Percentiles rank a stretch among this genome's conserved stretches.
These are phyloP conservation scores for Halocynthia roretzi DNA, from an alignment of 23 tunicate genomes.

Conservation along the genomic window DNA sequence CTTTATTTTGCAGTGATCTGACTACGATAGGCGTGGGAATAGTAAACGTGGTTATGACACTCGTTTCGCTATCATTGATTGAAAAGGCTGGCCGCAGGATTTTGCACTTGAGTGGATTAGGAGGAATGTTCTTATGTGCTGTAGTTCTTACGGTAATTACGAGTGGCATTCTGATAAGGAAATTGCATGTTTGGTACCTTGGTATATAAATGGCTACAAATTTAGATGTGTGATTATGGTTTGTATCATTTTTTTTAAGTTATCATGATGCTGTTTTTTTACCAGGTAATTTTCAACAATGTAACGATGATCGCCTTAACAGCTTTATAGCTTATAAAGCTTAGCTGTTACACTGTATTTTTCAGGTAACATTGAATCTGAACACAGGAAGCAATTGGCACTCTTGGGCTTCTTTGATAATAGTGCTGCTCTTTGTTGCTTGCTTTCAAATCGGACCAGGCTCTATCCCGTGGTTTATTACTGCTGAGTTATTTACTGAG, in stretches of 20 bases:
- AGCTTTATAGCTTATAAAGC: no score
- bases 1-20: slow-evolving; percentile 36
- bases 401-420: slow-evolving; percentile 51
- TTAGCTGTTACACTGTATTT: background rate
- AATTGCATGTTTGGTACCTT: no score
- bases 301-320: no score
- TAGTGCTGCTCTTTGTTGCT: slow-evolving; percentile 70
- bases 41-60: slow-evolving; percentile 85
- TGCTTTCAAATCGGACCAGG: slow-evolving; percentile 98
- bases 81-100: slow-evolving; percentile 78
- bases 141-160: slow-evolving; percentile 51
- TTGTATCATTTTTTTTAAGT: no score
- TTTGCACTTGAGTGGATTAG: slow-evolving; percentile 80
- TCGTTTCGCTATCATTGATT: slow-evolving; percentile 52
- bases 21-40: slow-evolving; percentile 82
- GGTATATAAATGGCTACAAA: no score
- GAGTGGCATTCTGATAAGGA: no score
- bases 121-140: slow-evolving; percentile 74
- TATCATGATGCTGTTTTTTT: no score
- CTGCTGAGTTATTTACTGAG: slow-evolving; percentile 86
- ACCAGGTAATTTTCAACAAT: no score
- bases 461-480: slow-evolving; percentile 96
- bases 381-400: slow-evolving; percentile 2
- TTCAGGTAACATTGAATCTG: slow-evolving; percentile 14
- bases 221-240: no score